Conservation (phyloP, 2,888 invertebrate species). For the Osedax fenrisi region DNA sequence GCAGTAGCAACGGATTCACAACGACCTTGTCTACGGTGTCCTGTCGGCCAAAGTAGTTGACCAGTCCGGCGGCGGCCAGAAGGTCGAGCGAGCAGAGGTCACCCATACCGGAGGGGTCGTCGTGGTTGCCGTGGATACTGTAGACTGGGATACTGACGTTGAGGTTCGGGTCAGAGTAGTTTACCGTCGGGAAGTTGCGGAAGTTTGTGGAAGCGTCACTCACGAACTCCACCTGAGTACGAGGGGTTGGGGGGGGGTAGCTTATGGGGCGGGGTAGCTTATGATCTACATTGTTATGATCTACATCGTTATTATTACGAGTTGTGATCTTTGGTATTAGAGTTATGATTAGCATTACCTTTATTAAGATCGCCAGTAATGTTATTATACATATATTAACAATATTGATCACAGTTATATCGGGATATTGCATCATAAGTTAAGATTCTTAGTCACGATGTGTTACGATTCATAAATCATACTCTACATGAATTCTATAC, state of each 20-base stretch:
- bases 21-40: constrained; percentile 57
- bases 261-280: constrained; percentile 66
- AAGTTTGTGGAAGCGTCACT: constrained; percentile 75
- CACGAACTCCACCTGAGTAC: constrained; percentile 63
- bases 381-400: no score
- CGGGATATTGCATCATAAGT: no score
- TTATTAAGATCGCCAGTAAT: no score
- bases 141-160: constrained; percentile 77
- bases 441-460: no score
- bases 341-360: no score
- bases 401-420: no score
- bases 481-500: no score
- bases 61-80: constrained; percentile 65
- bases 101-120: constrained; percentile 62
- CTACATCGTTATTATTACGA: no score
- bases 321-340: no score
- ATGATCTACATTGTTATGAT: no score
- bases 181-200: constrained; percentile 62
- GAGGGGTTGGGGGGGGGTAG: constrained; percentile 58
- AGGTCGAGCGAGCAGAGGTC: constrained; percentile 70
- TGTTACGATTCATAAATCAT: no score
- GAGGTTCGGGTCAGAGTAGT: constrained; percentile 86
- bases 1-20: constrained; percentile 69
- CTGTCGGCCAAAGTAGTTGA: constrained; percentile 92
- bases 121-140: constrained; percentile 96